Evolutionary conservation across 2,797 vertebrate species (phyloP).

Genomic region (Enteromius fasciolatus): DNA sequence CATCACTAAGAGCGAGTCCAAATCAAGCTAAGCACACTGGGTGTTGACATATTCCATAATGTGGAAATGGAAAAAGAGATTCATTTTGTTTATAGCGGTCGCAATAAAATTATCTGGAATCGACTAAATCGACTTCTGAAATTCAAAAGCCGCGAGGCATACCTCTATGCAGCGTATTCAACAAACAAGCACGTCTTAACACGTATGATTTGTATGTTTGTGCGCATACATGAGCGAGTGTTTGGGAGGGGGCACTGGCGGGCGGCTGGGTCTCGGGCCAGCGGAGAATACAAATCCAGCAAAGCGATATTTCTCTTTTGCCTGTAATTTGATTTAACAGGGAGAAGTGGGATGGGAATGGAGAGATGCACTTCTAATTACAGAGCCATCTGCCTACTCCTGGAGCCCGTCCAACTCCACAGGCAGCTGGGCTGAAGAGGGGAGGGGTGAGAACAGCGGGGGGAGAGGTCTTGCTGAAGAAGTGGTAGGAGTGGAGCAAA

Average conservation of each 20-base stretch:
- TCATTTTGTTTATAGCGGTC: background rate
- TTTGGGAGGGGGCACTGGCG: conserved; percentile 60
- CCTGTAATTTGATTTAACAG: conserved; percentile 91
- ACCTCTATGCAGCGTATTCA: conserved; percentile 21
- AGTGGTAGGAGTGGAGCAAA: conserved; percentile 56
- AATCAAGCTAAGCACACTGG: conserved; percentile 54
- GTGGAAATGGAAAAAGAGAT: background rate
- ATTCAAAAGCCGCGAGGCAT: background rate
- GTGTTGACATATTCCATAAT: conserved; percentile 10
- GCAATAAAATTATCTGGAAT: background rate
- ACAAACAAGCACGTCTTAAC: conserved; percentile 61
- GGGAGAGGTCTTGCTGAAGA: conserved; percentile 62
- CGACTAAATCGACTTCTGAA: background rate
- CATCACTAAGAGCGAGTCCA: conserved; percentile 50
- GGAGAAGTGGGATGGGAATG: conserved; percentile 86
- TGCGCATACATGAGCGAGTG: conserved; percentile 48
- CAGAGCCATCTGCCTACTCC: conserved; percentile 89
- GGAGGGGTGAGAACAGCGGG: conserved; percentile 57
- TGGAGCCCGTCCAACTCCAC: conserved; percentile 86
- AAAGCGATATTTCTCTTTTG: conserved; percentile 82
- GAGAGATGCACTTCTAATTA: conserved; percentile 88
- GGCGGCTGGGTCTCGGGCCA: conserved; percentile 57
- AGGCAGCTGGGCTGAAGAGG: conserved; percentile 74
- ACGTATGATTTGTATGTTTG: conserved; percentile 56
- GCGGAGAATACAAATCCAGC: conserved; percentile 86